Base-by-base conservation (phyloP, 2,888 invertebrate species). In the Cerastis rubricosa region DNA sequence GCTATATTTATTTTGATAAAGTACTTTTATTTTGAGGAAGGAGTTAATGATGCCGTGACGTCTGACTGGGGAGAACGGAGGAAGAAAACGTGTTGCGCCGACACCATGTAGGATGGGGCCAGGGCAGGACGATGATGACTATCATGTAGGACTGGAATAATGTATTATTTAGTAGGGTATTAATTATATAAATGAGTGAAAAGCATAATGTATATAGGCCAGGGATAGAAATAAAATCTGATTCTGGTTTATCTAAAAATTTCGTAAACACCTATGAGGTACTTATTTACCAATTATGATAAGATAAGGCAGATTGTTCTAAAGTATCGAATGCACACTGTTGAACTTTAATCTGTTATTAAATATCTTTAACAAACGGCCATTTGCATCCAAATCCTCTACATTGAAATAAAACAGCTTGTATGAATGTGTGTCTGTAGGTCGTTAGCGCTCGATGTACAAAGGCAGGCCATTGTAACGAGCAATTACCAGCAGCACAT, bases 391-490 rank as follows among this genome's bases (percentile, higher is more conserved):
- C 17, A 76, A 54, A 54, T 51, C 19, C 1, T 51, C 3, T 12
- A 65, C 11, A 49, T 35, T 49, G 29, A 49, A 78, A 78, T 57
- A 64, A 64, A 45, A 71, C 22, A 17, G n/a, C n/a, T n/a, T 54
- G 54, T 54, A 3, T 19, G 29, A 5, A 25, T 25, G 25, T 43
- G n/a, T 17, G 19, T 35, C 2, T 7, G 19, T 9, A 25, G 51
- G n/a, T 78, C 78, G 64, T 78, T 71, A 78, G 71, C 54, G 71
- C 64, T 45, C 47, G 43, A 17, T 25, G 47, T n/a, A 64, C 70
- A 64, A 29, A 78, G 49, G 29, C 19, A 29, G 22, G 64, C 43
- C 40, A 49, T 35, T 64, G 43, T 64, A 71, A 64, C 63, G 49
- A 73, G 64, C 64, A 43, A 71, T 64, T 78, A 43, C 57, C n/a